Base-by-base conservation (phyloP, 2,797 vertebrate genomes). In the Poecilia velifera region DNA sequence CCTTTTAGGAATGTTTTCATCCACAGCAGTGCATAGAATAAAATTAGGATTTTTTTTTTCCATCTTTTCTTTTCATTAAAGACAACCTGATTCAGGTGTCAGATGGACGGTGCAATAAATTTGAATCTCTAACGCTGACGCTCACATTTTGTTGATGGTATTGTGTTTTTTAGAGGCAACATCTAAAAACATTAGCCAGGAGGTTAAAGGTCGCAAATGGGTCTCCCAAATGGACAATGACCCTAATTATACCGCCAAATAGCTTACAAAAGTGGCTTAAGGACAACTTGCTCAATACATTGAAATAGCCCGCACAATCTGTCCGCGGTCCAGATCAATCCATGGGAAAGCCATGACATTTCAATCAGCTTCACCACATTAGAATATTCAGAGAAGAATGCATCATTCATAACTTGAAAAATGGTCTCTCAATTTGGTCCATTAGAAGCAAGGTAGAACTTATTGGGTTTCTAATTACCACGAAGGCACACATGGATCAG, bases 131-230 rank as follows among this genome's bases (percentile, higher is more conserved):
- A 73, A 53, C 59, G 71, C 64, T 87, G 68, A 74, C 46, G 75
- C 70, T 76, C 57, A 76, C 82, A 90, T 91, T 87, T 91, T 92
- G 88, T 85, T 20, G 72, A 85, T 31, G 36, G 18, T 22, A 68
- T 25, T 41, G 18, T 31, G 10, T 20, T 51, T 22, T 51, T 22
- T 51, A 22, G 39, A 70, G 41, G 66, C 66, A 14, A n/a, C 10
- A 43, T 43, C 39, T 70, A 12, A 70, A 43, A 25, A n/a, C 39
- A n/a, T 43, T 41, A 71, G 6, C 43, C 13, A 71, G 13, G 43
- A 45, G 13, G 68, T 16, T 43, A 13, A 70, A 31, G 20, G 3
- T 68, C 7, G 7, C 41, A 46, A 39, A 41, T 70, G 22, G 10
- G 12, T 70, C 22, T 6, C n/a, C 68, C 43, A 71, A 71, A 45